Conservation (phyloP, 2,113 vertebrate genomes). For the Myiagra hebetior region DNA sequence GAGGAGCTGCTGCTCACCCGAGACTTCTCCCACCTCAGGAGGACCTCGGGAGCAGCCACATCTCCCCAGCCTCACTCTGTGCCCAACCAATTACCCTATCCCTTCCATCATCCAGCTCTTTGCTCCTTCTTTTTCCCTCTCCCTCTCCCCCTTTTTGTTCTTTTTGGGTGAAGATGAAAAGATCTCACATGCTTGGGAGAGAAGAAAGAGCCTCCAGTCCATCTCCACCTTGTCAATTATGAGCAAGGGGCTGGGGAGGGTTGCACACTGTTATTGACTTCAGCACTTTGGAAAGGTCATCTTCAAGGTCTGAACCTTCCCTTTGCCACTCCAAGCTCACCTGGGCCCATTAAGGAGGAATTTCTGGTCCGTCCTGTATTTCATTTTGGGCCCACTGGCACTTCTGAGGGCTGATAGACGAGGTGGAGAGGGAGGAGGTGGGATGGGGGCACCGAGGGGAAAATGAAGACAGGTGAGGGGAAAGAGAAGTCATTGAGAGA, state of each 20-base stretch:
- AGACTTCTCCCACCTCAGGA: not conserved
- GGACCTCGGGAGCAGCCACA: not conserved
- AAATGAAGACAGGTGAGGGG: conserved; percentile 46
- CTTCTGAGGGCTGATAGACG: conserved; percentile 40
- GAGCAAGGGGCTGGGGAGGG: not conserved
- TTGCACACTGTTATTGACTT: conserved; percentile 46
- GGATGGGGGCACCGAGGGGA: not conserved
- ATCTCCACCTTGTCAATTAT: conserved; percentile 52
- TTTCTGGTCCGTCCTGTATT: conserved; percentile 1
- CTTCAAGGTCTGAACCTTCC: conserved; percentile 43
- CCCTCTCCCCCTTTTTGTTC: rapidly evolving
- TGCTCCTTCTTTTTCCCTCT: not conserved
- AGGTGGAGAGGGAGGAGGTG: conserved; percentile 22
- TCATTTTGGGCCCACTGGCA: conserved; percentile 35
- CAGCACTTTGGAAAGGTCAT: conserved; percentile 59
- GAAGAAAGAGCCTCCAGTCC: conserved; percentile 51
- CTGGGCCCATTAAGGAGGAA: conserved; percentile 68
- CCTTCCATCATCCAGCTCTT: not conserved
- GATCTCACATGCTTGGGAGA: not conserved
- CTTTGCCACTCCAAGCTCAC: conserved; percentile 42
- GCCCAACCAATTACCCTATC: not conserved
- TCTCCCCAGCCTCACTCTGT: not conserved
- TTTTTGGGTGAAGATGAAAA: conserved; percentile 26
- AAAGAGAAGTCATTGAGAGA: conserved; percentile 61
- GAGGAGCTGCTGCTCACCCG: not conserved